A percentile compares a stretch with the other conserved stretches of the same genome.
Evolutionary conservation across 2,797 vertebrate species (phyloP).

Genomic region (Halcyon leucocephala): DNA sequence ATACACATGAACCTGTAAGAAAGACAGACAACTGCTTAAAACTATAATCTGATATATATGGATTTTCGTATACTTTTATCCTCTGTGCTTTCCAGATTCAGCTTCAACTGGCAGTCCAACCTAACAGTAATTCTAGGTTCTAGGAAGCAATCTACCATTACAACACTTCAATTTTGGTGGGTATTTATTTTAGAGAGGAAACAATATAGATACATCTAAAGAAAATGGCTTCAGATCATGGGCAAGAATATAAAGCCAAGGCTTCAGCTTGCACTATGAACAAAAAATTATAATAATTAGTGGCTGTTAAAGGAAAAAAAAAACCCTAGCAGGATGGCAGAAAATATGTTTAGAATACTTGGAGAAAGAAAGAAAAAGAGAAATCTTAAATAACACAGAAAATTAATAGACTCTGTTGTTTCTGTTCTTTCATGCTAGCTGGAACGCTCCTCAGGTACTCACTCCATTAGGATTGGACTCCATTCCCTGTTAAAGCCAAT

Average conservation of each 20-base stretch:
- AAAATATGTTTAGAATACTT: neutral
- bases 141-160: neutral
- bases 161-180: neutral
- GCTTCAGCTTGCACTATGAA: neutral
- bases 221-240: neutral
- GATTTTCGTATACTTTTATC: neutral
- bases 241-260: neutral
- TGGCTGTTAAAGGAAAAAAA: neutral
- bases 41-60: neutral
- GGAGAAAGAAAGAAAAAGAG: too few relatives aligned
- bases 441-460: neutral
- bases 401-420: neutral
- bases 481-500: neutral
- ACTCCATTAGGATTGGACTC: neutral
- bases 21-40: conserved; percentile 38
- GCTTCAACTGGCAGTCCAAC: neutral
- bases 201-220: neutral
- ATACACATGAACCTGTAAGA: neutral
- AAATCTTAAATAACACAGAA: neutral
- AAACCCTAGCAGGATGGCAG: neutral
- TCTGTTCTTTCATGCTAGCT: neutral
- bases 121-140: neutral
- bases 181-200: neutral
- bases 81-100: neutral
- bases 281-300: neutral